Base-by-base conservation (phyloP, 2,888 invertebrate genomes). In the Alloscopus bannaensis region DNA sequence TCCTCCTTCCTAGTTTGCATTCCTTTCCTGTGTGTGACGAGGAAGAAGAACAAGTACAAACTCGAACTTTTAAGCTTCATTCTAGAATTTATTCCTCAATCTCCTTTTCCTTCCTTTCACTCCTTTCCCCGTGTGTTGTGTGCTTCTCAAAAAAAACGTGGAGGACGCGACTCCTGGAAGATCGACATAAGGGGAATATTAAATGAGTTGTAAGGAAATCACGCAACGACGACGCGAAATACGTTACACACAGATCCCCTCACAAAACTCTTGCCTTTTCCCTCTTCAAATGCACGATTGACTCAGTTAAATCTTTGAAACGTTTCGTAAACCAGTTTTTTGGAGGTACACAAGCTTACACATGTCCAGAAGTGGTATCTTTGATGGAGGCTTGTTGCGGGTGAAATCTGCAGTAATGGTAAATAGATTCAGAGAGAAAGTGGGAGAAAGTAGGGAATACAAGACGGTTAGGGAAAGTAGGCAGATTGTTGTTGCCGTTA, bases 171-270 rank as follows among this genome's bases (percentile, higher is more conserved):
- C 22, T 29, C 42, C 13, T 13, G 22, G 4, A 47, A 45, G 28
- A 78, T 78, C 64, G 69, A 70, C 70, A 57, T 64, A 72, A 60
- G 69, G 24, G 40, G 78, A 79, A 78, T 78, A 71, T 71, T 79
- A 79, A 72, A 72, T 79, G 71, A 72, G 78, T 71, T 79, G 78
- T 79, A 66, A 79, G 52, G 59, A 79, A 79, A 72, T 70, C 77
- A 70, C 57, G 65, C 62, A 65, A 64, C 65, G 76, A 76, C 52
- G 60, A 60, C 68, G 47, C 28, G 62, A 69, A 45, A 40, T 13
- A 18, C 60, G 31, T 3, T 40, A 29, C 47, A 13, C 18, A 11
- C 47, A 47, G 3, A 47, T n/a, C 8, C 24, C n/a, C 3, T 26
- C 8, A 22, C 29, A 24, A 24, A 28, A 24, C 8, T 40, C 40